Conservation (phyloP, 2,113 vertebrate species). For the Crocuta crocuta region DNA sequence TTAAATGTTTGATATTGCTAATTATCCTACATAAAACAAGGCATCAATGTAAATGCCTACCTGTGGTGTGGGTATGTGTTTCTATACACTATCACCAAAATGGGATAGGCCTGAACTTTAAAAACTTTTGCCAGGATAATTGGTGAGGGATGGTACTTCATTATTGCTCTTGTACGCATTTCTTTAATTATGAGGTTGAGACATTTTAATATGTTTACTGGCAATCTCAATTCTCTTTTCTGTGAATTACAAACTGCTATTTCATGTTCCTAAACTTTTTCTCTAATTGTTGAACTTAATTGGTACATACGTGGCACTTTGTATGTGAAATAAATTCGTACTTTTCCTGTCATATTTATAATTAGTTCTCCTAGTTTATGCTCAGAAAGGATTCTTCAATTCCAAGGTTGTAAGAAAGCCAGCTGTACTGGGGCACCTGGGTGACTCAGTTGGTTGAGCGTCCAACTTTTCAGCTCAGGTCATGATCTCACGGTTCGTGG, state of each 20-base stretch:
- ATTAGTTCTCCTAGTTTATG: not conserved
- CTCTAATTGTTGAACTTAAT: not conserved
- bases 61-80: not conserved
- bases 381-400: not conserved
- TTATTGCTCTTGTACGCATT: not conserved
- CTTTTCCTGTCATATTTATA: not conserved
- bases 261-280: conserved; percentile 1
- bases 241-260: not conserved
- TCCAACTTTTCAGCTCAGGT: too few relatives aligned
- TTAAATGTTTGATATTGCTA: not conserved
- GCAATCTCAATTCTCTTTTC: conserved; percentile 13
- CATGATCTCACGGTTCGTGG: too few relatives aligned
- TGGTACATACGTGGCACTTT: not conserved
- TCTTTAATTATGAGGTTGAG: not conserved
- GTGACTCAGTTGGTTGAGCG: too few relatives aligned
- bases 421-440: not conserved
- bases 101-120: not conserved
- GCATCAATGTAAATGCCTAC: not conserved
- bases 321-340: not conserved
- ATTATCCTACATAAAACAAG: not conserved
- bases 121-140: not conserved
- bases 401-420: conserved; percentile 1
- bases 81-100: not conserved
- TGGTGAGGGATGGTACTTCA: not conserved
- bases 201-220: not conserved